These are phyloP conservation scores for Botia kubotai DNA, from an alignment of 2,797 vertebrate species.

Conservation along the genomic window DNA sequence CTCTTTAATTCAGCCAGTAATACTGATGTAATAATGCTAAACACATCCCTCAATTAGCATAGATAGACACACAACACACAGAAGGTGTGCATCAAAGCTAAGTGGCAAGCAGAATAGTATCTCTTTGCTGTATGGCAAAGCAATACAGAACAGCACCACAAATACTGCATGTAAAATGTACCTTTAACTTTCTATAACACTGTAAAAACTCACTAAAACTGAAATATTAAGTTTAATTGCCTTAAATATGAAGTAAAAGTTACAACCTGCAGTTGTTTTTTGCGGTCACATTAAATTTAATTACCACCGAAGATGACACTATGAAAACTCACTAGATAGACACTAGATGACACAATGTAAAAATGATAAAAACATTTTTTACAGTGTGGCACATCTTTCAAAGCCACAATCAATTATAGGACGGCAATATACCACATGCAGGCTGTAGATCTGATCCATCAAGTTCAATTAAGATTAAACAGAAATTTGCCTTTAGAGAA, in stretches of 20 bases:
- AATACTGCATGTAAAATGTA: not conserved
- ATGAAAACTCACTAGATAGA: not conserved
- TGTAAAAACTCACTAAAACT: not conserved
- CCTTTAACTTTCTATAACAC: too few species aligned
- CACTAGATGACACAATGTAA: not conserved
- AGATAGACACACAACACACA: not conserved
- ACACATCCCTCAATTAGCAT: not conserved
- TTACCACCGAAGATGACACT: not conserved
- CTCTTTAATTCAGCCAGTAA: conserved; percentile 16
- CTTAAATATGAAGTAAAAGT: conserved; percentile 11
- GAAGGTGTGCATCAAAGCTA: conserved; percentile 27
- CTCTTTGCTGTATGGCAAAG: not conserved
- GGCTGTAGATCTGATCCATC: not conserved
- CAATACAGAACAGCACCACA: not conserved
- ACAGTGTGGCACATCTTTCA: too few species aligned
- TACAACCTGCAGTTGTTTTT: conserved; percentile 13
- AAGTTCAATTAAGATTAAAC: not conserved
- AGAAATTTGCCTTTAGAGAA: conserved; percentile 60
- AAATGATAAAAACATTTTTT: not conserved
- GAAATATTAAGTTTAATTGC: too few species aligned
- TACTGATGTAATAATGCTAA: conserved; percentile 25
- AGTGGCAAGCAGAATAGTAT: conserved; percentile 30
- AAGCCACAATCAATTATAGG: not conserved
- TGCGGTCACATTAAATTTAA: conserved; percentile 7
- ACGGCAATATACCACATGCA: not conserved